phyloP scores from a whole-genome alignment of 2,113 vertebrate species.

The Hyperoodon ampullatus region DNA sequence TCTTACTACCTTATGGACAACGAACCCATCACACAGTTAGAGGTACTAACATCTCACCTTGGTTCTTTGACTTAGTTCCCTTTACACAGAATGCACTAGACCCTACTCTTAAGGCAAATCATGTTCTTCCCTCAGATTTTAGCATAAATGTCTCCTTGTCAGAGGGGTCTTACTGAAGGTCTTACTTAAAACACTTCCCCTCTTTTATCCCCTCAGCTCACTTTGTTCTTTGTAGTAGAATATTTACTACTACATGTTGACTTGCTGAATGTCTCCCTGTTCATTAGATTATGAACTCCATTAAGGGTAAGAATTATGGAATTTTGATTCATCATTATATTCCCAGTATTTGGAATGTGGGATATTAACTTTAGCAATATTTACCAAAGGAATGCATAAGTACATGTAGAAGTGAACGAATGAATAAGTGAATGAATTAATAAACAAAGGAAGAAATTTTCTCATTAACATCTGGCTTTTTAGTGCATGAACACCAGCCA shows the following conservation, averaged over 20 bases:
- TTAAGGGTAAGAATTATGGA: background rate
- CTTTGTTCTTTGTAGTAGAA: background rate
- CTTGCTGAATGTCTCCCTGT: background rate
- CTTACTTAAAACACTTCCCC: background rate
- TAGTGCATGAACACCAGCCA: background rate
- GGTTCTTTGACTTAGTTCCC: background rate
- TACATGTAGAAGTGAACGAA: background rate
- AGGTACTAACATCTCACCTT: background rate
- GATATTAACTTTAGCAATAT: background rate
- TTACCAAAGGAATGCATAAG: background rate
- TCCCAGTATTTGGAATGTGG: background rate
- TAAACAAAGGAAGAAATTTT: background rate
- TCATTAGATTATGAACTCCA: background rate
- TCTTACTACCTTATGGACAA: background rate
- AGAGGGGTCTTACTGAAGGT: background rate
- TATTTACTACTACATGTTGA: background rate
- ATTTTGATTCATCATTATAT: background rate
- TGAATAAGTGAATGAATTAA: background rate
- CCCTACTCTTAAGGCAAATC: background rate
- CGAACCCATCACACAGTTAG: fast-evolving
- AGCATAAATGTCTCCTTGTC: background rate
- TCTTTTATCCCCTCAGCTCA: background rate
- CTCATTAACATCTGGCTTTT: background rate
- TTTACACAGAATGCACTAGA: background rate
- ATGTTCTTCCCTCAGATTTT: background rate